Evolutionary conservation across 2,888 invertebrate species (phyloP), one percentile per base, ranked within the genome.

Genomic region (Philonicus albiceps): DNA sequence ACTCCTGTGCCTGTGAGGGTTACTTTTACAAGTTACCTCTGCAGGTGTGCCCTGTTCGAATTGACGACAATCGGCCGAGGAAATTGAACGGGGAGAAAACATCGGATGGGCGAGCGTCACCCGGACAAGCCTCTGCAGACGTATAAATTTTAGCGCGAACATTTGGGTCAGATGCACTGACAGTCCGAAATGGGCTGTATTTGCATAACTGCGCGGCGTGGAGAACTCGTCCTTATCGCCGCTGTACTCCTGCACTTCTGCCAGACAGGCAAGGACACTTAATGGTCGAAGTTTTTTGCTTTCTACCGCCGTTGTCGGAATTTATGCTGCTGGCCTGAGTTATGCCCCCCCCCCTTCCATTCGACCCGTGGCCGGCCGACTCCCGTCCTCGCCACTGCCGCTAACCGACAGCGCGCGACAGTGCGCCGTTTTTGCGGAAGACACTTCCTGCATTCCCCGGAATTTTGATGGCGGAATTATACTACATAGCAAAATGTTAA

Each of bases 381-480:
- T 49, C 13, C 11, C 22, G 27, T 16, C 49, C 22, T 64, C 19
- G 6, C 19, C 22, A 2, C 22, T 11, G 27, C 64, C 64, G 11
- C 22, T 4, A 22, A 0, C 27, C 64, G 22, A 3, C 64, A 8
- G 22, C 22, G 22, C 5, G n/a, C 55, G 49, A 49, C 43, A 30
- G 55, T 8, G 53, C 16, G 34, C 64, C 27, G 11, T 81, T 81
- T 81, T 81, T 81, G 80, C 43, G 27, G 40, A 78, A 4, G 7
- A 78, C 30, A 11, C 31, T 81, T 81, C 81, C 55, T 81, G 81
- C 37, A 55, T 31, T 64, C 30, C 30, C 16, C 11, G 53, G 81
- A 81, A 81, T 81, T 81, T 81, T 81, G 81, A 81, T 81, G 81
- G 81, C 13, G 22, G 37, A 81, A 81, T 81, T 81, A 81, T 81